Evolutionary conservation across 2,888 invertebrate genomes (phyloP), one percentile per base, ranked within the genome.

Genomic region (Urechis unicinctus): DNA sequence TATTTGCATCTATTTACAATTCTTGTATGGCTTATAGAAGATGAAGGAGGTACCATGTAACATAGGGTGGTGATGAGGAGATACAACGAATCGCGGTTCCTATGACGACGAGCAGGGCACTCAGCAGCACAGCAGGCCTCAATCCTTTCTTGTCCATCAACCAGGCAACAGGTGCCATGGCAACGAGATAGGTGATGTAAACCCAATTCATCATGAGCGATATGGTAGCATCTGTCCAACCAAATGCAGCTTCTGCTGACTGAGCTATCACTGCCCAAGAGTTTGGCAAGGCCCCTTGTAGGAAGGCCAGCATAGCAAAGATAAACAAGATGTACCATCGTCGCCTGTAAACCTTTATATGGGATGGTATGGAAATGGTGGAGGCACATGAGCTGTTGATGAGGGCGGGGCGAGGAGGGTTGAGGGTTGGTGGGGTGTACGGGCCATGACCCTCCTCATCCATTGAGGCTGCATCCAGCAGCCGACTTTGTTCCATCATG

Each of bases 161-260:
- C 52, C 57, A 60, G 30, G 59, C 52, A 24, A 57, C 55, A 3
- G 63, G 63, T 41, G 60, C 44, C 53, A 64, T 57, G 21, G 55
- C 41, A 2, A 60, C 46, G 4, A 64, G 42, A 41, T 52, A 64
- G 6, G 55, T 25, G 13, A 49, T 41, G 42, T 64, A 64, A 13
- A 60, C 30, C 62, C 64, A 64, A 17, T 46, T 47, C 49, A 57
- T 58, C 57, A 63, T 63, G 31, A 61, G 42, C 21, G 64, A 61
- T 3, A 64, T 53, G 21, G 55, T 53, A 6, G 36, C 22, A 22
- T 61, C 58, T 3, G 56, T 52, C 64, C 64, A 64, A 5, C 58
- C 56, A 46, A 61, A 64, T 1, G 55, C 61, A 2, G 48, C 60
- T 41, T 61, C 61, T 31, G 49, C 61, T 3, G 62, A 59, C n/a